Conservation (phyloP, 2,888 invertebrate species). For the Meloe dianella region DNA sequence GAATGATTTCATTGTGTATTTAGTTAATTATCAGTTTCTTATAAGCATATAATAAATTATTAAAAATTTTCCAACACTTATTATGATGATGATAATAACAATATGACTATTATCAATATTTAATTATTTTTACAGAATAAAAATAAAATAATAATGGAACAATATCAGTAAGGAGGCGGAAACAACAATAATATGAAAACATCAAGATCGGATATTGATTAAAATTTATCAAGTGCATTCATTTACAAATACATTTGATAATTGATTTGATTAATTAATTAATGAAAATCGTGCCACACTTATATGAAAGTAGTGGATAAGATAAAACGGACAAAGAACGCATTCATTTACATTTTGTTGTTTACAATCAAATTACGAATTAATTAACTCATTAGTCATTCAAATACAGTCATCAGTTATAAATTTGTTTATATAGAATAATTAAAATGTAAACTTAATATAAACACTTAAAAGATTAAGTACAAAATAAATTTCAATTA, state of each 20-base stretch:
- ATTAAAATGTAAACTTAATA: constrained; percentile 20
- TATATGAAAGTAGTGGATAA: constrained; percentile 9
- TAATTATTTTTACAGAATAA: constrained; percentile 41
- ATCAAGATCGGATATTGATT: constrained; percentile 47
- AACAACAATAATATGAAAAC: constrained; percentile 44
- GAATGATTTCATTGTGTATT: constrained; percentile 20
- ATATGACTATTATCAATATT: not conserved
- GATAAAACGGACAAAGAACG: not conserved
- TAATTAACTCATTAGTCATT: not conserved
- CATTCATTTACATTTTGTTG: not conserved
- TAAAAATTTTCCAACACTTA: constrained; percentile 50
- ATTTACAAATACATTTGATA: constrained; percentile 38
- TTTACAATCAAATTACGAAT: not conserved
- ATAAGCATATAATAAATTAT: constrained; percentile 51
- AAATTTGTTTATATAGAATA: not conserved
- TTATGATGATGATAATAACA: constrained; percentile 34
- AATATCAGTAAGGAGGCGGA: constrained; percentile 41
- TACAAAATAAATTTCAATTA: constrained; percentile 36
- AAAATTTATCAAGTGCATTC: constrained; percentile 46
- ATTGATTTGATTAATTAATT: constrained; percentile 2
- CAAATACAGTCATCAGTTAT: not conserved
- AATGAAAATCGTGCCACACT: constrained; percentile 15
- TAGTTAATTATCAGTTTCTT: constrained; percentile 34
- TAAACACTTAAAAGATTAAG: constrained; percentile 33
- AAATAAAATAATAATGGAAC: constrained; percentile 43